phyloP scores from a whole-genome alignment of 2,797 vertebrate genomes.

The Neoniphon sammara region DNA sequence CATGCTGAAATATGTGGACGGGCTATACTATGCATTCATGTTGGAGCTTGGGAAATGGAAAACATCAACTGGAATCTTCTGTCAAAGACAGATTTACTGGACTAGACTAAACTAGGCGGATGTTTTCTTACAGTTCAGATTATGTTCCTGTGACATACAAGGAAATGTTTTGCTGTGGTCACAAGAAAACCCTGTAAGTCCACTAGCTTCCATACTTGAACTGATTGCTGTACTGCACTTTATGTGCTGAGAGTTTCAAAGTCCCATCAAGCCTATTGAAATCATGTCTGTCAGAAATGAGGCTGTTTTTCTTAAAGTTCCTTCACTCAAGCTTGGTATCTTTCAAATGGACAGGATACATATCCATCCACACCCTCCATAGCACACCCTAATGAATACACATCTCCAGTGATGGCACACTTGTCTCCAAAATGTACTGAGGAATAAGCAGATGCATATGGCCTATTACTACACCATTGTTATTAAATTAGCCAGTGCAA shows the following conservation, averaged over 20 bases:
- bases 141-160: neutral
- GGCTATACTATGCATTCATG: slow-evolving; percentile 34
- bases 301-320: neutral
- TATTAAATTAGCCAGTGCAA: too few species aligned
- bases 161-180: neutral
- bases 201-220: slow-evolving; percentile 4
- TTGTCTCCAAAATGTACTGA: too few species aligned
- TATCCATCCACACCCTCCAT: neutral
- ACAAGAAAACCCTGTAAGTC: neutral
- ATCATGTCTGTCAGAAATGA: neutral
- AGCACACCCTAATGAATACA: neutral
- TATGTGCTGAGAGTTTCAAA: neutral
- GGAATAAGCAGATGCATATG: too few species aligned
- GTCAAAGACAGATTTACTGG: neutral
- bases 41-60: neutral
- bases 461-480: too few species aligned
- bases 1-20: neutral
- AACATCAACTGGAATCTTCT: slow-evolving; percentile 10
- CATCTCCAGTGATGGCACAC: too few species aligned
- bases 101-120: neutral
- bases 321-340: neutral
- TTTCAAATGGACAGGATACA: neutral
- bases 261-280: neutral
- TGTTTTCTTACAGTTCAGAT: slow-evolving; percentile 12
- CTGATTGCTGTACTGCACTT: neutral